Conservation (phyloP, 2,113 vertebrate genomes). For the Mormyrus lacerda region DNA sequence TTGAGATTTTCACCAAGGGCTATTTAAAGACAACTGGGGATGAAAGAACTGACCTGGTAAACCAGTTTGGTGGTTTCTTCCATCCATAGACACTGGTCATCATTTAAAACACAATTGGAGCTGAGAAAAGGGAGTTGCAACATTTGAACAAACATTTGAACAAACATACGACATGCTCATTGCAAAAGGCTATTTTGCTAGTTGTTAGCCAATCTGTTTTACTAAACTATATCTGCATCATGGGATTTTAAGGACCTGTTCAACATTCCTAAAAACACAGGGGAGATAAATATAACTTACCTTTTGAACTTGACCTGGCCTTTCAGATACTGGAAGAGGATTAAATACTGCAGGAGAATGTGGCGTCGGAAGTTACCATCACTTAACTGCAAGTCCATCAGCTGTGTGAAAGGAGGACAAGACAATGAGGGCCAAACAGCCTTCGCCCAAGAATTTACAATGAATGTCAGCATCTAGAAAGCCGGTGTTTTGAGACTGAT, state of each 20-base stretch:
- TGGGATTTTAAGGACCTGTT: not conserved
- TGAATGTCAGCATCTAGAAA: not conserved
- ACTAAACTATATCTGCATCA: not conserved
- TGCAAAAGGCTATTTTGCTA: not conserved
- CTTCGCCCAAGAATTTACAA: not conserved
- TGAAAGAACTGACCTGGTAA: slow-evolving; percentile 76
- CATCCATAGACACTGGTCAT: slow-evolving; percentile 92
- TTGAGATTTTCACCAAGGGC: not conserved
- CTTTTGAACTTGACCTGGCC: slow-evolving; percentile 99
- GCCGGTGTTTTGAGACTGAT: not conserved
- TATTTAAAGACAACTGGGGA: not conserved
- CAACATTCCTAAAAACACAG: not conserved
- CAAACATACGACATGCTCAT: not conserved
- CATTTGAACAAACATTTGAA: no score
- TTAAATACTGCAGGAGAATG: slow-evolving; percentile 92
- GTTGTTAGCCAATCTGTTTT: not conserved
- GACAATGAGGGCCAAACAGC: not conserved
- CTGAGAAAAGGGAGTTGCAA: slow-evolving; percentile 47
- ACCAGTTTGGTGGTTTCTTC: slow-evolving; percentile 93
- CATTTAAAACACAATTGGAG: slow-evolving; percentile 83
- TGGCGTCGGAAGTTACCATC: slow-evolving; percentile 97
- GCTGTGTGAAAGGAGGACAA: slow-evolving; percentile 51
- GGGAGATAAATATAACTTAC: slow-evolving; percentile 47
- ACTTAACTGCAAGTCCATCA: slow-evolving; percentile 97
- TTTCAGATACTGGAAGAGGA: slow-evolving; percentile 95